Evolutionary conservation across 2,888 invertebrate genomes (phyloP).

Genomic region (Melanostoma scalare): DNA sequence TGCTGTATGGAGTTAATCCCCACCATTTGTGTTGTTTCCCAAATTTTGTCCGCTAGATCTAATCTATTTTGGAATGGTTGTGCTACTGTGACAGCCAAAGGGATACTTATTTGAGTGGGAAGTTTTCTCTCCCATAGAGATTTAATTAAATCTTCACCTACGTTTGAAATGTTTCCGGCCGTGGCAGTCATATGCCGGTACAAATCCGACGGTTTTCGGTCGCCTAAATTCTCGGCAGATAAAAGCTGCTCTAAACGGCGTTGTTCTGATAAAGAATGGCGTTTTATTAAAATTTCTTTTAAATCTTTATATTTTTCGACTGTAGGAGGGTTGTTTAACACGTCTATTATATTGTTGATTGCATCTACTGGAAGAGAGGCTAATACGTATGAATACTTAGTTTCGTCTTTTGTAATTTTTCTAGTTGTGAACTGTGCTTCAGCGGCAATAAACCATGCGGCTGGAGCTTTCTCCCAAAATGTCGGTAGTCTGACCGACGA

Average conservation of each 20-base stretch:
- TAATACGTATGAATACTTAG: neutral
- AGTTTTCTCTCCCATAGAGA: neutral
- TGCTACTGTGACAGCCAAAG: neutral
- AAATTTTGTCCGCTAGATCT: conserved; percentile 20
- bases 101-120: neutral
- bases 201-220: neutral
- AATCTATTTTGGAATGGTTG: conserved; percentile 25
- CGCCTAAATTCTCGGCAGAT: neutral
- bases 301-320: neutral
- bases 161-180: neutral
- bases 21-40: conserved; percentile 15
- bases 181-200: neutral
- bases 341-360: no score
- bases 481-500: neutral
- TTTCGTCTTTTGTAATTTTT: conserved; percentile 1
- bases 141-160: neutral
- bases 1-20: conserved; percentile 4
- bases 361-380: no score
- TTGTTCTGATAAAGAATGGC: conserved; percentile 1
- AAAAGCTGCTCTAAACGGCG: neutral
- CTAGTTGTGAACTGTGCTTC: neutral
- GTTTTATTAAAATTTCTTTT: neutral
- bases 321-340: neutral
- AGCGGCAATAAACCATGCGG: neutral
- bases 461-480: conserved; percentile 1